Evolutionary conservation across 2,888 invertebrate genomes (phyloP).

Genomic region (Nephrotoma appendiculata): DNA sequence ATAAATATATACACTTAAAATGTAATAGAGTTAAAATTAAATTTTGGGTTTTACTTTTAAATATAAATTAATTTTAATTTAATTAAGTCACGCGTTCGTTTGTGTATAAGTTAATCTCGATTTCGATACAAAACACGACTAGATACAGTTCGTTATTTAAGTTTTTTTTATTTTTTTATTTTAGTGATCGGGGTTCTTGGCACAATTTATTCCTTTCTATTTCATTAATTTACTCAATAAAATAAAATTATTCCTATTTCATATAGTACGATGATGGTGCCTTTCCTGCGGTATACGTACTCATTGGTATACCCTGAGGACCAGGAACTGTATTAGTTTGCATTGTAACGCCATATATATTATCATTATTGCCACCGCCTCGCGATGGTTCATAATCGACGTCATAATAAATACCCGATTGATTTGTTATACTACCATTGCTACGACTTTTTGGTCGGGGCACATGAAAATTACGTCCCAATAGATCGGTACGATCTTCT

Average conservation of each 20-base stretch:
- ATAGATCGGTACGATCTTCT: constrained; percentile 62
- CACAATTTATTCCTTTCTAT: neutral
- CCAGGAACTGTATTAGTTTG: constrained; percentile 45
- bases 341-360: constrained; percentile 33
- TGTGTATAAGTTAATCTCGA: neutral
- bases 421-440: constrained; percentile 48
- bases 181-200: neutral
- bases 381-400: constrained; percentile 66
- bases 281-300: constrained; percentile 66
- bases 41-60: neutral
- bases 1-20: neutral
- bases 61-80: neutral
- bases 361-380: constrained; percentile 37
- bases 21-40: neutral
- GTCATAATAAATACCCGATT: constrained; percentile 81
- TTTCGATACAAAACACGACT: constrained; percentile 1
- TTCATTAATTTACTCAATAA: neutral
- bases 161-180: neutral
- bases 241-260: constrained; percentile 20
- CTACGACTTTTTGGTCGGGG: constrained; percentile 73
- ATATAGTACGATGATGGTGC: constrained; percentile 41
- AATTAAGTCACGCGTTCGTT: neutral
- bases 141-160: neutral
- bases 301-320: constrained; percentile 58
- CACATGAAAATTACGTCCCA: constrained; percentile 58